phyloP scores from a whole-genome alignment of 2,113 vertebrate genomes.

The Chunga burmeisteri region DNA sequence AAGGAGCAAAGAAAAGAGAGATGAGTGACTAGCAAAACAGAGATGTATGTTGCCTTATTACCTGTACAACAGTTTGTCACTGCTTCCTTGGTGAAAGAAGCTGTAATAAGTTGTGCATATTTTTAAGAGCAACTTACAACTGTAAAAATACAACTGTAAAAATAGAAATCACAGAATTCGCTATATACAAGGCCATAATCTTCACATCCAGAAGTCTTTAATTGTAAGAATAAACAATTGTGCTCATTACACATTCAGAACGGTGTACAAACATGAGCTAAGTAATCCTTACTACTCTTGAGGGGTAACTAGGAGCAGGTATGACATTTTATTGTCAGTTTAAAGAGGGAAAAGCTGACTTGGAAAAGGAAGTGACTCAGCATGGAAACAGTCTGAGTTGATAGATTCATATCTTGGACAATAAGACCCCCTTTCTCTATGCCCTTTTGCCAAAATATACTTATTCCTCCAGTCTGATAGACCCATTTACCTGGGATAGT shows the following conservation, averaged over 20 bases:
- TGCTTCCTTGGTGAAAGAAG: background rate
- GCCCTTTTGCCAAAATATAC: background rate
- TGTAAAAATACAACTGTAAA: background rate
- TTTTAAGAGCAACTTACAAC: background rate
- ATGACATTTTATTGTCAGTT: background rate
- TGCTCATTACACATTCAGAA: background rate
- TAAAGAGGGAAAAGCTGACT: background rate
- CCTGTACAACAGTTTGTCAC: background rate
- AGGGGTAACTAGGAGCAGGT: background rate
- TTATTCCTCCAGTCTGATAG: background rate
- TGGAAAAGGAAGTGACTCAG: background rate
- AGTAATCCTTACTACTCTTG: background rate
- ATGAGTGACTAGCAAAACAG: background rate
- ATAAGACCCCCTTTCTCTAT: background rate
- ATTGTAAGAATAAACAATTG: background rate
- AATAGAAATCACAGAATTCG: background rate
- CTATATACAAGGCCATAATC: background rate
- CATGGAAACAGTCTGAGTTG: background rate
- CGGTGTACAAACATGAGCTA: background rate
- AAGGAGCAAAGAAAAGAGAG: background rate
- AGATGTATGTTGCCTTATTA: background rate
- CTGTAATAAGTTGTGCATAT: background rate
- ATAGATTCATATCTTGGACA: background rate
- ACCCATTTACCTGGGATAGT: background rate
- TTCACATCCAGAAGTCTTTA: background rate